These are phyloP conservation scores for Acronicta leporina DNA, from an alignment of 2,888 invertebrate species.

Conservation along the genomic window DNA sequence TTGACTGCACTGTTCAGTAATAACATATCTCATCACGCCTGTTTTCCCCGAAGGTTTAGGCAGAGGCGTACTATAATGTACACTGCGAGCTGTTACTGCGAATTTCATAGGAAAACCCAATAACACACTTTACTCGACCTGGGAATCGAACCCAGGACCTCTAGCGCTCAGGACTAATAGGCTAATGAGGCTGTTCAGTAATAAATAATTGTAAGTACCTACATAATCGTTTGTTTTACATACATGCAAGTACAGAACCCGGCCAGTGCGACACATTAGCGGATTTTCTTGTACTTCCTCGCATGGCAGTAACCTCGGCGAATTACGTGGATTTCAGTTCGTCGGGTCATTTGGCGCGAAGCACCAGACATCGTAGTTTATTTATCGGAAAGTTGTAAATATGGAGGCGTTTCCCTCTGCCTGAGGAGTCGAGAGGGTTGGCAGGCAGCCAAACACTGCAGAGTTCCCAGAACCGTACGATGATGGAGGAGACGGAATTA, in stretches of 20 bases:
- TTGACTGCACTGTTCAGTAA: too few species aligned
- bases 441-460: slow-evolving; percentile 37
- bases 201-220: too few species aligned
- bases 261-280: background rate
- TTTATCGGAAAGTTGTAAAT: slow-evolving; percentile 52
- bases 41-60: too few species aligned
- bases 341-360: slow-evolving; percentile 36
- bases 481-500: slow-evolving; percentile 31
- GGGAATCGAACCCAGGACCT: too few species aligned
- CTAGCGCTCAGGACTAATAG: too few species aligned
- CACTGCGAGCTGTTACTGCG: too few species aligned
- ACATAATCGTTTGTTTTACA: background rate
- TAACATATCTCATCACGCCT: too few species aligned
- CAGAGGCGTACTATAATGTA: too few species aligned
- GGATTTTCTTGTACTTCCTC: background rate
- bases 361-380: slow-evolving; percentile 37
- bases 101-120: too few species aligned
- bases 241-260: background rate
- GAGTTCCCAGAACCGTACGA: slow-evolving; percentile 28
- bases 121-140: too few species aligned
- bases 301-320: slow-evolving; percentile 4
- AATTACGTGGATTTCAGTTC: slow-evolving; percentile 26
- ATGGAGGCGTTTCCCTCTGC: slow-evolving; percentile 46
- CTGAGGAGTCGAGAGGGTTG: slow-evolving; percentile 28
- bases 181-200: too few species aligned